Evolutionary conservation across 1,140 invertebrate species (phyloP).

Genomic region (Rhopalosiphum padi): DNA sequence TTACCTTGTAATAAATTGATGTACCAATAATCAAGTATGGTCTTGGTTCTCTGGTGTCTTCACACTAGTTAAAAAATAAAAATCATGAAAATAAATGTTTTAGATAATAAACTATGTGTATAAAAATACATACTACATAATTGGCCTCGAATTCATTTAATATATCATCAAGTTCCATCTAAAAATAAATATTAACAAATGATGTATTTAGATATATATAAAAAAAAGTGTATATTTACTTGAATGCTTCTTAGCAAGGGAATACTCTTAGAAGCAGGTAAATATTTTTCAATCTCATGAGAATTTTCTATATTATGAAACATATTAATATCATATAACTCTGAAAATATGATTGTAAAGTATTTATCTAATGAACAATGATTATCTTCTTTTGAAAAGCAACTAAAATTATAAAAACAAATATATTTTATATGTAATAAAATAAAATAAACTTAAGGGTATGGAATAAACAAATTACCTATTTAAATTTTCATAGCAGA

Average conservation of each 20-base stretch:
- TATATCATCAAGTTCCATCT: conserved; percentile 54
- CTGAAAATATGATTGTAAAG: conserved; percentile 53
- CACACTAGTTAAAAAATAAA: conserved; percentile 7
- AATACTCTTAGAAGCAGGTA: conserved; percentile 35
- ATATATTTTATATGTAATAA: neutral
- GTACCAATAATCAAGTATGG: conserved; percentile 42
- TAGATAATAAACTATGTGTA: neutral
- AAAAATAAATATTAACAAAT: conserved; percentile 18
- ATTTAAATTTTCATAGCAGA: conserved; percentile 50
- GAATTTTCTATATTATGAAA: conserved; percentile 39
- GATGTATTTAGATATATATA: neutral
- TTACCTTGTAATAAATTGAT: conserved; percentile 53
- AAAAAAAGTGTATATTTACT: conserved; percentile 29
- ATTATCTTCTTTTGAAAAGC: conserved; percentile 40
- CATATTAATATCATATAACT: conserved; percentile 27
- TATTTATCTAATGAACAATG: conserved; percentile 38
- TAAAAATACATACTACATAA: conserved; percentile 38
- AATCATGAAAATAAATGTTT: neutral
- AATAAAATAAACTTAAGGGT: neutral
- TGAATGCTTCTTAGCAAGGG: conserved; percentile 39
- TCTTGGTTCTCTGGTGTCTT: conserved; percentile 42
- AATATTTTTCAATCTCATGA: conserved; percentile 17
- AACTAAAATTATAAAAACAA: conserved; percentile 23
- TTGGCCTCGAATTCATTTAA: conserved; percentile 52
- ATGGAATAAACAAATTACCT: neutral